Base-by-base conservation (phyloP, 2,888 invertebrate genomes). In the Zygogramma bicolorata region DNA sequence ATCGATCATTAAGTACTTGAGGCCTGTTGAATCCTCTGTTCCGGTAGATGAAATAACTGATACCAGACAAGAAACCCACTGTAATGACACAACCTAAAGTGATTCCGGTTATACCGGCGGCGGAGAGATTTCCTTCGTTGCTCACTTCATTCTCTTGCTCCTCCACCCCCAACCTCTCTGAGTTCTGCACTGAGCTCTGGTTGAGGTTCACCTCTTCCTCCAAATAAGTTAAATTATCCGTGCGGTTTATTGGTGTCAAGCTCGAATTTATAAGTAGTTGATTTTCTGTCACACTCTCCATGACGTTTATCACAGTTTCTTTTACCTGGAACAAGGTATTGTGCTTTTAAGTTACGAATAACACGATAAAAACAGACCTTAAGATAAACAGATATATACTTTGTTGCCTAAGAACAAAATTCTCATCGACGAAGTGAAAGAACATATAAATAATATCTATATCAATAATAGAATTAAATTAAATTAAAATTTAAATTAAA, bases 1-100 rank as follows among this genome's bases (percentile, higher is more conserved):
- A 93, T 81, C 93, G 93, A 84, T 94, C 94, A 81, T 93, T 94
- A 77, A 95, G 88, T 71, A 95, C 94, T 88, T 95, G 95, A 8
- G 95, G 95, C 83, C 94, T 93, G 85, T 95, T 95, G 77, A 94
- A 88, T 84, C 93, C 94, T 81, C 93, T 89, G 74, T 93, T 88
- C 60, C 93, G 90, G 84, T 93, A 94, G 67, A 93, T 85, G 68
- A 93, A 90, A 82, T 92, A 92, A 59, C 92, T 92, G 15, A 92
- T 89, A 71, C 92, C 91, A 65, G 92, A 92, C 53, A 91, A 90
- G 40, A 92, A 85, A 5, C 91, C 92, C 53, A 91, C 90, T 70
- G 93, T 84, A 49, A 91, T 90, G 74, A 93, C 87, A 74, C 92
- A 91, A 57, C 91, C 92, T 78, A 93, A 90, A 34, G 92, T 92